Percentiles rank a stretch among this genome's conserved stretches.
phyloP scores from a whole-genome alignment of 2,113 vertebrate species.

The Grammomys surdaster region DNA sequence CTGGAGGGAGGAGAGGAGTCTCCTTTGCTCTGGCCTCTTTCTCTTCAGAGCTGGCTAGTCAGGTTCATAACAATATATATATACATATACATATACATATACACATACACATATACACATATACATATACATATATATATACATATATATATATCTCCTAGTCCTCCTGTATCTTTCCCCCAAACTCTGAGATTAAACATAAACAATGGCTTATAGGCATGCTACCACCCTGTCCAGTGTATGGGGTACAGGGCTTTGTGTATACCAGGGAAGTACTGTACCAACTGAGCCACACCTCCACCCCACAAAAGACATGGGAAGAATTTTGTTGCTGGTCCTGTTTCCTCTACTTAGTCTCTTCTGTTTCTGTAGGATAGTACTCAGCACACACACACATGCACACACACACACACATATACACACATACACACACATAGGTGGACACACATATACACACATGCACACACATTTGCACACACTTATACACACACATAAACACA shows the following conservation, averaged over 20 bases:
- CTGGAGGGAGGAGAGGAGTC: no score
- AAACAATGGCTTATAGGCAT: background rate
- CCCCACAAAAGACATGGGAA: rapidly evolving
- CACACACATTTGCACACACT: rapidly evolving
- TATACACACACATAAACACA: no score
- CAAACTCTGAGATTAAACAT: background rate
- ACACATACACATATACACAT: background rate
- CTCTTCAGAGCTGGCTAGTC: background rate
- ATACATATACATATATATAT: rapidly evolving
- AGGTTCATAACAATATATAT: background rate
- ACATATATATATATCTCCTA: background rate
- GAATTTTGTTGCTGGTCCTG: background rate
- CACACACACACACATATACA: no score
- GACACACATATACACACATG: no score
- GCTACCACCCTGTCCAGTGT: background rate
- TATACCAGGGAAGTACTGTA: background rate
- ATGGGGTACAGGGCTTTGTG: background rate
- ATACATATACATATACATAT: rapidly evolving
- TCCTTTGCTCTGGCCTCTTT: no score
- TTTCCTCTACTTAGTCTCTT: background rate
- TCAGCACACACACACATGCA: background rate
- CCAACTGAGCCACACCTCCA: background rate
- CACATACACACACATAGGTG: no score
- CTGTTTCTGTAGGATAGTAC: background rate
- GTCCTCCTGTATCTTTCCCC: background rate